These are phyloP conservation scores for Listronotus oregonensis DNA, from an alignment of 1,140 invertebrate genomes.

Conservation along the genomic window DNA sequence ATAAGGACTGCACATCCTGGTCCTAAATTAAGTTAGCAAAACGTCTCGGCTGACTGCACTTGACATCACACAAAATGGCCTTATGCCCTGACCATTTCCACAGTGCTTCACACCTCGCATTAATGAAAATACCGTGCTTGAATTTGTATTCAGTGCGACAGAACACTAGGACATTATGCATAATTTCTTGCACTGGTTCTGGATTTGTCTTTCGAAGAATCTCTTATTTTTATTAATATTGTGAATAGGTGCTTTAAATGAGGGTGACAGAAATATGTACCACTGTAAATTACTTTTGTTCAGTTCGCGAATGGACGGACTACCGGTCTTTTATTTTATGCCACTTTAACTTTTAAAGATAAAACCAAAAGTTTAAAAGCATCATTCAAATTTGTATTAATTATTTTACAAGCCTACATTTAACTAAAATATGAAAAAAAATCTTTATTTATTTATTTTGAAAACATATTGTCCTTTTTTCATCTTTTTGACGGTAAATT, in stretches of 20 bases:
- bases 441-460: no score
- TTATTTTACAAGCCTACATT: no score
- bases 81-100: slow-evolving; percentile 42
- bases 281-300: no score
- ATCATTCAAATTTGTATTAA: no score
- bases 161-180: slow-evolving; percentile 35
- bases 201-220: slow-evolving; percentile 38
- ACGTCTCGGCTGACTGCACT: slow-evolving; percentile 47
- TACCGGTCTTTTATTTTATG: no score
- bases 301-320: no score
- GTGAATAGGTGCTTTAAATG: slow-evolving; percentile 28
- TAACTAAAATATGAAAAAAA: no score
- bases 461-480: no score
- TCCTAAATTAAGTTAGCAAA: slow-evolving; percentile 50
- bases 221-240: slow-evolving; percentile 40
- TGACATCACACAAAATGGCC: slow-evolving; percentile 47
- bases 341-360: no score
- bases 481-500: no score
- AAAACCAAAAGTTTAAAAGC: no score
- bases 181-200: slow-evolving; percentile 37
- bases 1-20: slow-evolving; percentile 35
- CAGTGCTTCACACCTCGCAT: slow-evolving; percentile 48
- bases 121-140: slow-evolving; percentile 51
- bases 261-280: neutral
- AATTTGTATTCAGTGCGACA: slow-evolving; percentile 44